These are phyloP conservation scores for Mus spretus DNA, from an alignment of 2,797 vertebrate genomes.

Conservation along the genomic window DNA sequence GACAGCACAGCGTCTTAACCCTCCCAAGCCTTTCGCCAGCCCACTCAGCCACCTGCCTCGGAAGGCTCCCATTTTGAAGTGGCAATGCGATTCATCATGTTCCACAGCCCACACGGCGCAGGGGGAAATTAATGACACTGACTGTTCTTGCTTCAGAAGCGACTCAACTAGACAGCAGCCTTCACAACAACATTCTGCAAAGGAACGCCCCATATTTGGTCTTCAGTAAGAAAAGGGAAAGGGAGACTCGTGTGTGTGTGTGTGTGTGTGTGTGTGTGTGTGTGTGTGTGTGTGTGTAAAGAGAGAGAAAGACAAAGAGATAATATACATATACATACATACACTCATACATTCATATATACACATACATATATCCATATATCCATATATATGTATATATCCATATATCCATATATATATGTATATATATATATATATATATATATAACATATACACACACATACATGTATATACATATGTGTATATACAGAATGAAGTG, in stretches of 20 bases:
- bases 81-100: slow-evolving; percentile 70
- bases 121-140: slow-evolving; percentile 69
- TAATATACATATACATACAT: background rate
- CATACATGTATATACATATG: too few relatives aligned
- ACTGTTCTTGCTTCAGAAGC: slow-evolving; percentile 61
- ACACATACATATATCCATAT: background rate
- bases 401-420: too few relatives aligned
- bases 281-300: background rate
- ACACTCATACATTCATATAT: background rate
- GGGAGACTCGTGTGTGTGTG: too few relatives aligned
- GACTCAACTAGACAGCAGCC: slow-evolving; percentile 74
- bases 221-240: background rate
- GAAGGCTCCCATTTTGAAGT: slow-evolving; percentile 32
- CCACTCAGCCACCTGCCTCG: slow-evolving; percentile 74
- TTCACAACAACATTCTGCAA: background rate
- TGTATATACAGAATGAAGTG: background rate
- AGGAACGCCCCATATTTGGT: slow-evolving; percentile 36
- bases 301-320: background rate
- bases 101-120: slow-evolving; percentile 63
- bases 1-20: slow-evolving; percentile 55
- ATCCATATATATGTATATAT: background rate
- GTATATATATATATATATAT: background rate
- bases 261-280: background rate
- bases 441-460: too few relatives aligned
- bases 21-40: slow-evolving; percentile 61